Evolutionary conservation across 2,797 vertebrate species (phyloP).

Genomic region (Apogon talboti): DNA sequence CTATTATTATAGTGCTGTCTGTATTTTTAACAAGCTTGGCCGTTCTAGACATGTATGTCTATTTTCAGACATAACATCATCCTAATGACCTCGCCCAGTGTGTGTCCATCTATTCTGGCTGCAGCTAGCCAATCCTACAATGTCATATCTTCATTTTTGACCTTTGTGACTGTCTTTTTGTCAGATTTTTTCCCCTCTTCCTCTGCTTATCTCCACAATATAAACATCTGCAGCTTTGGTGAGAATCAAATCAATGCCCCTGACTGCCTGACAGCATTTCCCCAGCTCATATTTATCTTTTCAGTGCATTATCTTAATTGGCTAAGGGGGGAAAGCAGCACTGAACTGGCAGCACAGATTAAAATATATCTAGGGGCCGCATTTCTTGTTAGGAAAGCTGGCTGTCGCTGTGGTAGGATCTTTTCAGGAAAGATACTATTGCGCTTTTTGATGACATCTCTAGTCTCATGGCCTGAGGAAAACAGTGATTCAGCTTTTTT

Average conservation of each 20-base stretch:
- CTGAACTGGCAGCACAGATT: conserved; percentile 51
- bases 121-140: conserved; percentile 4
- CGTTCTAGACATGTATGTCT: conserved; percentile 21
- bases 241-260: conserved; percentile 42
- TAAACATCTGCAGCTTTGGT: conserved; percentile 35
- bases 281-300: conserved; percentile 55
- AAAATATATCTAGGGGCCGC: conserved; percentile 41
- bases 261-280: conserved; percentile 19
- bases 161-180: conserved; percentile 28
- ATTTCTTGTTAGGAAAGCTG: conserved; percentile 43
- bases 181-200: conserved; percentile 10
- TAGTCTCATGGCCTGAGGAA: conserved; percentile 8
- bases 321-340: conserved; percentile 41
- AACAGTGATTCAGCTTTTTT: conserved; percentile 42
- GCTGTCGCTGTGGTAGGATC: conserved; percentile 44
- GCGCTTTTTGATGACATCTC: conserved; percentile 54
- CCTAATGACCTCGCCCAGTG: conserved; percentile 32
- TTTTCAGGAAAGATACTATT: conserved; percentile 35
- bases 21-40: conserved; percentile 34
- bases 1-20: conserved; percentile 15
- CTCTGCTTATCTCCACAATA: conserved; percentile 31
- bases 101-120: conserved; percentile 2
- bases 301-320: conserved; percentile 71
- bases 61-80: conserved; percentile 35
- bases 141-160: conserved; percentile 25